Base-by-base conservation (phyloP, 2,888 invertebrate species). In the Nesidiocoris tenuis region DNA sequence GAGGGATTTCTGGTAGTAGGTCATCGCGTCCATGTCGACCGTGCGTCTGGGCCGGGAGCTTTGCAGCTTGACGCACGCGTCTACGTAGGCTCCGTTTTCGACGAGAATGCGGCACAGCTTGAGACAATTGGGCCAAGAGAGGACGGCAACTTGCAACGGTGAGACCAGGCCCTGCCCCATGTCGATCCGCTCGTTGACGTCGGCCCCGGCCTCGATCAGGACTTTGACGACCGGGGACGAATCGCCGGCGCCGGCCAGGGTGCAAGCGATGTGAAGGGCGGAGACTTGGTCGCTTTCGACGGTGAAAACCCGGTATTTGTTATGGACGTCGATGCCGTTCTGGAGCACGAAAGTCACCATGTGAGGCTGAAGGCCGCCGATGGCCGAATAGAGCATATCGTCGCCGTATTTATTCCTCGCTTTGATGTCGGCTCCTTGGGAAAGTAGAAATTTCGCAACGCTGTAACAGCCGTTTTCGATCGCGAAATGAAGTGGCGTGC, bases 61-160 rank as follows among this genome's bases (percentile, higher is more conserved):
- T 16, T 3, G 25, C 1, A 2, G 1, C 7, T 23, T 65, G 2
- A 65, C 24, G 1, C 17, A 9, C 7, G 65, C 54, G 19, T 67
- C 67, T 19, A 67, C 21, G 18, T 39, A 67, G 19, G 21, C 55
- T 67, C 67, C 67, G 1, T 54, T 56, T 67, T 67, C 67, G 7
- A 67, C 55, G 9, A 55, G 21, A 23, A 55, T 67, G 21, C 17
- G 7, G 17, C 54, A 56, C 12, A 22, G 55, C 39, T 67, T 24
- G 19, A 18, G 21, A 2, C 21, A 55, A 25, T 17, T 16, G 19
- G 18, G 1, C 18, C 9, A 7, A 7, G 2, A n/a, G 5, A 19
- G 19, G 7, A 56, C 19, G 1, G 55, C 1, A 16, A 55, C 9
- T 3, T 54, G 67, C 16, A 67, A 55, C 1, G 16, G 5, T 0